Percentiles rank a stretch among this genome's conserved stretches.
These are phyloP conservation scores for Ommatoiulus sabulosus DNA, from an alignment of 2,888 invertebrate genomes.

Conservation along the genomic window DNA sequence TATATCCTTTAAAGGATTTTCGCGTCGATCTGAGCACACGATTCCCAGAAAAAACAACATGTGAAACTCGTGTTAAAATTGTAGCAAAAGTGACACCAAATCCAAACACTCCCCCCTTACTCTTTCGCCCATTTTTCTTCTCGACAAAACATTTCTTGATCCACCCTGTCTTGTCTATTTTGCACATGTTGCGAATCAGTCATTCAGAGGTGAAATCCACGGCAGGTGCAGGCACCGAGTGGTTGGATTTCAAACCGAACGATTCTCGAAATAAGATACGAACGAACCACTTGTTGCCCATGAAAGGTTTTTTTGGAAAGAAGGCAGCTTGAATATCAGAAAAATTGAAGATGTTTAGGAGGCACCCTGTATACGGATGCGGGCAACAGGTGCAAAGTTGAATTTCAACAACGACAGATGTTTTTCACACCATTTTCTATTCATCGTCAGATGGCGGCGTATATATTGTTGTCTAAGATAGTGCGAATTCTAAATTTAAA, in stretches of 20 bases:
- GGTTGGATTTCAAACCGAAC: not conserved
- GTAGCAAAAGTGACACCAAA: not conserved
- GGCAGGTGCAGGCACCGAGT: not conserved
- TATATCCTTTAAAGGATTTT: not conserved
- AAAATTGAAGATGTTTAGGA: not conserved
- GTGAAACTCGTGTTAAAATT: not conserved
- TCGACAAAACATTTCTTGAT: constrained; percentile 3
- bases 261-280: not conserved
- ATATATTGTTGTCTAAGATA: not conserved
- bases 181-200: constrained; percentile 15
- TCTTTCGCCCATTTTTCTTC: not conserved
- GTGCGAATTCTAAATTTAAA: too few species aligned
- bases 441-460: not conserved
- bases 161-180: not conserved
- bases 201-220: constrained; percentile 5
- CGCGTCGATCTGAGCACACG: not conserved
- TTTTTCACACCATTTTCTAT: too few species aligned
- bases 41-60: not conserved
- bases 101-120: not conserved
- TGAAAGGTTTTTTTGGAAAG: not conserved
- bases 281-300: constrained; percentile 18
- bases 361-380: not conserved
- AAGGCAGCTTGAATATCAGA: not conserved
- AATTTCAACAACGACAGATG: not conserved
- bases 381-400: not conserved